These are phyloP conservation scores for Coenonympha arcania DNA, from an alignment of 2,888 invertebrate genomes.

Conservation along the genomic window DNA sequence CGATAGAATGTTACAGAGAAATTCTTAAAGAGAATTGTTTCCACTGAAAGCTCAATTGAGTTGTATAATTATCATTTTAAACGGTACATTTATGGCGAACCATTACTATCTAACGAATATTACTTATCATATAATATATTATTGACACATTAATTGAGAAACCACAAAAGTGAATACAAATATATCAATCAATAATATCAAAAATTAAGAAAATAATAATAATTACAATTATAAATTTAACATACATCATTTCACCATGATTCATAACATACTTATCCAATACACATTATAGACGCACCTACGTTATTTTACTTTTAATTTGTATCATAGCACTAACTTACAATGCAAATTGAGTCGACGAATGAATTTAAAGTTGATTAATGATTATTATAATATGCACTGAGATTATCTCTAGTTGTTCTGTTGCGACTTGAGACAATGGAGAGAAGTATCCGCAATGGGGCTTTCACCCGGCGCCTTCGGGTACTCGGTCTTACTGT, in stretches of 20 bases:
- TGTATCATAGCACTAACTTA: slow-evolving; percentile 44
- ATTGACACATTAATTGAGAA: slow-evolving; percentile 68
- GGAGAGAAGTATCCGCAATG: slow-evolving; percentile 30
- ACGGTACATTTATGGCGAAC: slow-evolving; percentile 55
- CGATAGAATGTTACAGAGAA: slow-evolving; percentile 66
- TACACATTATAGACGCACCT: slow-evolving; percentile 36
- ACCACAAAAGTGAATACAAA: slow-evolving; percentile 41
- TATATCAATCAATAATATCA: slow-evolving; percentile 31
- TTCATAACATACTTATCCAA: neutral
- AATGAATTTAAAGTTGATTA: slow-evolving; percentile 24
- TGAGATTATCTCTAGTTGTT: slow-evolving; percentile 23
- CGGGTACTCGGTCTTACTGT: slow-evolving; percentile 33
- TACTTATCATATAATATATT: slow-evolving; percentile 52
- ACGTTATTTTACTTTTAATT: slow-evolving; percentile 51
- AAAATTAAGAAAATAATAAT: slow-evolving; percentile 42
- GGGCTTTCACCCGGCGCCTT: slow-evolving; percentile 3
- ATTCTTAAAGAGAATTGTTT: slow-evolving; percentile 53
- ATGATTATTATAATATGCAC: no score
- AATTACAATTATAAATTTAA: slow-evolving; percentile 31
- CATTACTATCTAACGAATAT: slow-evolving; percentile 53
- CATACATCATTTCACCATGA: slow-evolving; percentile 33
- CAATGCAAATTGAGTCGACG: slow-evolving; percentile 29
- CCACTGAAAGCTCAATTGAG: slow-evolving; percentile 58
- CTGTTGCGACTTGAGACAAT: no score
- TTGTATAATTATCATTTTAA: slow-evolving; percentile 34